These are phyloP conservation scores for Hippocampus barbouri DNA, from an alignment of 2,113 vertebrate genomes.

Conservation along the genomic window DNA sequence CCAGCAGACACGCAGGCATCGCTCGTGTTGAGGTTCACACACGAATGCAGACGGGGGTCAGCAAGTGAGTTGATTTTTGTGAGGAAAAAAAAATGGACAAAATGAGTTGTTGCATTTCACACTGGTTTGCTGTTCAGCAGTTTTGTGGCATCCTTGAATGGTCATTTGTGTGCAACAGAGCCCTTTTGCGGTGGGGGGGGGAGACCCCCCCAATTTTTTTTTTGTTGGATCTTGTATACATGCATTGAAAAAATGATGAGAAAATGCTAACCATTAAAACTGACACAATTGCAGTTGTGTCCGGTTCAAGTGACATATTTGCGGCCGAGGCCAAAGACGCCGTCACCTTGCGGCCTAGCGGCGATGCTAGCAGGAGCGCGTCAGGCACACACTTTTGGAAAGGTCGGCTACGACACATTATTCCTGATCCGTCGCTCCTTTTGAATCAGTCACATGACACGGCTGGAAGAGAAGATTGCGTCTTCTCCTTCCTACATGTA, in stretches of 20 bases:
- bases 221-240: slow-evolving; percentile 26
- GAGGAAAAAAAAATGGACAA: too few species aligned
- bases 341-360: slow-evolving; percentile 50
- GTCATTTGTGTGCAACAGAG: too few species aligned
- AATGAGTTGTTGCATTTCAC: too few species aligned
- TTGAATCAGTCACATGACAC: slow-evolving; percentile 59
- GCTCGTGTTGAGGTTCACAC: too few species aligned
- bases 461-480: slow-evolving; percentile 32
- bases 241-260: too few species aligned
- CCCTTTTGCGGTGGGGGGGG: slow-evolving; percentile 24
- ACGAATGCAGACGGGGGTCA: too few species aligned
- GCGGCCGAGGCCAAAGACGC: slow-evolving; percentile 19
- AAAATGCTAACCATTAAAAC: too few species aligned
- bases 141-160: too few species aligned
- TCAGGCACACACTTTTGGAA: slow-evolving; percentile 24
- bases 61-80: too few species aligned
- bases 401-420: slow-evolving; percentile 37
- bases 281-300: too few species aligned
- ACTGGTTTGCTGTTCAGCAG: too few species aligned
- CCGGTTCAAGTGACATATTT: not conserved
- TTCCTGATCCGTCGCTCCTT: slow-evolving; percentile 33
- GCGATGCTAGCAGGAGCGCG: slow-evolving; percentile 35
- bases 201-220: not conserved
- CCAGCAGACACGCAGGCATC: too few species aligned
- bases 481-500: slow-evolving; percentile 5